These are phyloP conservation scores for Leiothrix lutea DNA, from an alignment of 2,113 vertebrate species.

Conservation along the genomic window DNA sequence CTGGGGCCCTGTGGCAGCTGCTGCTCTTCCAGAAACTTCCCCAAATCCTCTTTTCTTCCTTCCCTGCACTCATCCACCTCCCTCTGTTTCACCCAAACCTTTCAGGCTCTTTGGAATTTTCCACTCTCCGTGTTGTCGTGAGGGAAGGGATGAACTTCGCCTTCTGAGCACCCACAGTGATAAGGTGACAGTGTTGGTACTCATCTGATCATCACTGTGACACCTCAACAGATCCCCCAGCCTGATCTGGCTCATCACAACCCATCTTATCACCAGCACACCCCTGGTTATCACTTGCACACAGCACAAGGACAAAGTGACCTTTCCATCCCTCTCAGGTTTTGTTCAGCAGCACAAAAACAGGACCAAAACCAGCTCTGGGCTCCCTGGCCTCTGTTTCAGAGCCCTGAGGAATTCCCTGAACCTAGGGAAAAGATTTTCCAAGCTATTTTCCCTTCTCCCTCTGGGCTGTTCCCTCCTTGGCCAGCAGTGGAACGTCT, in stretches of 20 bases:
- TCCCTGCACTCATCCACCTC: not conserved
- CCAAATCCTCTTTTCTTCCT: not conserved
- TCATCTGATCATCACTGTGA: not conserved
- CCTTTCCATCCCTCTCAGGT: not conserved
- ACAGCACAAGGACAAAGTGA: not conserved
- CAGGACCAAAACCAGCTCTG: not conserved
- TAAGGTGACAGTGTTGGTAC: rapidly evolving
- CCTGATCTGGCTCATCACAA: not conserved
- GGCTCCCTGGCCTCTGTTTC: not conserved
- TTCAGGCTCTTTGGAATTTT: not conserved
- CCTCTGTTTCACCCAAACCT: not conserved
- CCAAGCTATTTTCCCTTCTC: not conserved
- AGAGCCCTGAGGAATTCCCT: not conserved
- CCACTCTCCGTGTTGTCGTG: not conserved
- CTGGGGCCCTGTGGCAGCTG: not conserved
- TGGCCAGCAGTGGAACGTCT: not conserved
- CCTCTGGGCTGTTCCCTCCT: not conserved
- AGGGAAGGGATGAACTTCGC: not conserved
- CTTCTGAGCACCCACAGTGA: not conserved
- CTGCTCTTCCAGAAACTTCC: not conserved
- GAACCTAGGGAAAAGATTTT: not conserved
- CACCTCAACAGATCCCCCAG: not conserved
- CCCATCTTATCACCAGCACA: not conserved
- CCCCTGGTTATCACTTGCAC: not conserved
- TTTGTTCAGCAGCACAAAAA: not conserved